Evolutionary conservation across 2,797 vertebrate species (phyloP), one percentile per base, ranked within the genome.

Genomic region (Rachycentron canadum): DNA sequence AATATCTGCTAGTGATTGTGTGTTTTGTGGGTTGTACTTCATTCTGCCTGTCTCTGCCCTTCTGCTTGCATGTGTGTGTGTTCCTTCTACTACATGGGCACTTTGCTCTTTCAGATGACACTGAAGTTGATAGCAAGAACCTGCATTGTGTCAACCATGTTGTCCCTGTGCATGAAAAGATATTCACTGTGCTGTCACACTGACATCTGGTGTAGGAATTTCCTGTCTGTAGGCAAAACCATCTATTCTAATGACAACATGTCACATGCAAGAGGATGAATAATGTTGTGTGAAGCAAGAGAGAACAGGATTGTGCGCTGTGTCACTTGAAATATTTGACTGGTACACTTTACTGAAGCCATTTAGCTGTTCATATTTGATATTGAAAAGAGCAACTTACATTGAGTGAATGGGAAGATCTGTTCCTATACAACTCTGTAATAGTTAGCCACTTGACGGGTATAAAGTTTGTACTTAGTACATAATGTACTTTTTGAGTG

Each of bases 171-270:
- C 23, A 61, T 19, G n/a, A 53, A 55, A 59, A 69, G 53, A 76
- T 58, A 49, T 38, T 62, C 50, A 28, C 36, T 69, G 59, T 25
- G 68, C 70, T 70, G 79, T 70, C 82, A 68, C 74, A 66, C 34
- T 59, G 75, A 81, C 76, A 69, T 57, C 66, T 57, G 30, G 71
- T 61, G 57, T 36, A 23, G 64, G 63, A 73, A 50, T 28, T 52
- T 69, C 60, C 71, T 79, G 50, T 79, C 84, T 67, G 23, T 32
- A 25, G 78, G 76, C 75, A 65, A 71, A 82, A 57, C 68, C 76
- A 78, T 91, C 82, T 75, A 75, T 85, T 89, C 65, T 82, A 86
- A 87, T 88, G 74, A 66, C 76, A 68, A 60, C 69, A 23, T 73
- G 78, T 75, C 82, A 72, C 75, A 73, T 45, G 32, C 28, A 58